Evolutionary conservation across 1,140 invertebrate genomes (phyloP), one percentile per base, ranked within the genome.

Genomic region (Limonius californicus): DNA sequence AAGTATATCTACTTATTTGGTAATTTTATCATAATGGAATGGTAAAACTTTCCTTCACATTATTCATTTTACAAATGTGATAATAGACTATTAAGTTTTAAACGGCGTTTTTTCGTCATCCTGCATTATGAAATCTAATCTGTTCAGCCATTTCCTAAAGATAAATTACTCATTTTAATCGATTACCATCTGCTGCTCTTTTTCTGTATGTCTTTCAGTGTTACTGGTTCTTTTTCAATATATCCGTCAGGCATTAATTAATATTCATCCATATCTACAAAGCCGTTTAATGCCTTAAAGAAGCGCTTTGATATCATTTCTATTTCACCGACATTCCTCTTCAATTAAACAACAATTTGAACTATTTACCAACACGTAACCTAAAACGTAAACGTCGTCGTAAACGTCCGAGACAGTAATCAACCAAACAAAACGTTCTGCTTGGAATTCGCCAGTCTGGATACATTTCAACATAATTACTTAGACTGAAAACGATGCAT

Each of bases 311-410:
- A 19, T 50, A 50, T 50, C 45, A 50, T 18, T 16, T 7, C 16
- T 18, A 50, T 18, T 1, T 16, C 3, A 19, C n/a, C 14, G 45
- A 14, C 45, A 50, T 50, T 50, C 45, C 45, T 4, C 7, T 9
- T 50, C 45, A 50, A 50, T 50, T 50, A 50, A 21, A 50, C 16
- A 50, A 50, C 45, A 18, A 50, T 50, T 50, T 50, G 19, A 18
- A 50, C 45, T 50, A 50, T 50, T 50, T 50, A 19, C 45, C 45
- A 16, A 12, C 45, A 50, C 45, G 19, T 50, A 50, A 50, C 16
- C 45, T 19, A 50, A 50, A 50, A 50, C 45, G 45, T 50, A 50
- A 50, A 50, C 16, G 45, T 50, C 19, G 45, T 50, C 16, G 19
- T 50, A 50, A 50, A 50, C 19, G 45, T 50, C 45, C 19, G 14